These are phyloP conservation scores for Caenorhabditis sp. DNA, from an alignment of 2,888 invertebrate species.

Conservation along the genomic window DNA sequence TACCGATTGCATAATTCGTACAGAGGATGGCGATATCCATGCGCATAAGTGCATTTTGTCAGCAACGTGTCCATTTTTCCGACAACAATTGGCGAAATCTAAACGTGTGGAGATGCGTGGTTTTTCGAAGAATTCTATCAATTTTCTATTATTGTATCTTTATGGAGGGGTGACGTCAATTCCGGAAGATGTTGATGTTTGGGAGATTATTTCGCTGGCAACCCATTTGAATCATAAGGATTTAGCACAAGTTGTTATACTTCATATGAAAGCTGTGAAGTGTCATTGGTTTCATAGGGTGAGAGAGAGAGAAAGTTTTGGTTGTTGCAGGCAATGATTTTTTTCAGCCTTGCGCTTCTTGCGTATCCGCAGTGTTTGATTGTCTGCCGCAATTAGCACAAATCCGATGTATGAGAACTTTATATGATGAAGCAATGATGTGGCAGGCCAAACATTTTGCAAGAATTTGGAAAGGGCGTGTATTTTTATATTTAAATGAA, in stretches of 20 bases:
- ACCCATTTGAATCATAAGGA: constrained; percentile 90
- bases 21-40: constrained; percentile 84
- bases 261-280: constrained; percentile 85
- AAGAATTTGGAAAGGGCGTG: constrained; percentile 88
- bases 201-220: constrained; percentile 79
- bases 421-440: constrained; percentile 61
- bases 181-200: constrained; percentile 77
- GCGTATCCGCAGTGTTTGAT: constrained; percentile 86
- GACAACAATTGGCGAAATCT: constrained; percentile 74
- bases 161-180: constrained; percentile 91
- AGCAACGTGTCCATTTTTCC: constrained; percentile 90
- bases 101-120: constrained; percentile 55
- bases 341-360: constrained; percentile 85
- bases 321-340: background rate
- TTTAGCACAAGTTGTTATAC: constrained; percentile 87
- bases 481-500: constrained; percentile 84
- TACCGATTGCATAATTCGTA: constrained; percentile 83
- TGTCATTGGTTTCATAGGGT: constrained; percentile 94
- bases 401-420: constrained; percentile 50
- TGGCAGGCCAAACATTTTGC: constrained; percentile 78
- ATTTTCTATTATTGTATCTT: constrained; percentile 90
- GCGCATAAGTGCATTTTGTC: constrained; percentile 91
- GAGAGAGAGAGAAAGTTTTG: too few relatives aligned
- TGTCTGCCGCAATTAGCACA: constrained; percentile 84
- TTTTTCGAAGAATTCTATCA: constrained; percentile 84